A percentile compares a stretch with the other conserved stretches of the same genome.
Evolutionary conservation across 2,888 invertebrate genomes (phyloP).

Genomic region (Gymnosoma rotundatum): DNA sequence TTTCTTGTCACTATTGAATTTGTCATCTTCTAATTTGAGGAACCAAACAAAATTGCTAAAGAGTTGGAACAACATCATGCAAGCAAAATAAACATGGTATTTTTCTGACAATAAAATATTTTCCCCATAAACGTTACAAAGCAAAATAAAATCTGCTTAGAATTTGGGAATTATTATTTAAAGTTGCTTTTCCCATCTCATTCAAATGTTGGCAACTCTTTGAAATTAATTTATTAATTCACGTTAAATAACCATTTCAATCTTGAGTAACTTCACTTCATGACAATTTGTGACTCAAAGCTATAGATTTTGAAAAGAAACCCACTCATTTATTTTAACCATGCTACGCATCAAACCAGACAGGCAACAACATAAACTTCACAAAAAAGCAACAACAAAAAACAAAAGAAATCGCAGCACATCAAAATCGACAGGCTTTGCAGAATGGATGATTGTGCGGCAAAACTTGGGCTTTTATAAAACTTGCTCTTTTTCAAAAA

Average conservation of each 20-base stretch:
- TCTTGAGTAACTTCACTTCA: slow-evolving; percentile 67
- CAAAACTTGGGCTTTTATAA: neutral
- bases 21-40: too few relatives aligned
- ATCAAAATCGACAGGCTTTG: slow-evolving; percentile 71
- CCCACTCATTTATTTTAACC: slow-evolving; percentile 62
- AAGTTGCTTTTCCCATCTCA: neutral
- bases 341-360: slow-evolving; percentile 58
- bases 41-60: too few relatives aligned
- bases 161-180: too few relatives aligned
- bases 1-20: too few relatives aligned
- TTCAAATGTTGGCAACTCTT: slow-evolving; percentile 52
- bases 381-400: slow-evolving; percentile 22
- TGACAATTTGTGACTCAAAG: slow-evolving; percentile 71
- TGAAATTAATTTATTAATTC: slow-evolving; percentile 50
- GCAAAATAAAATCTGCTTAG: too few relatives aligned
- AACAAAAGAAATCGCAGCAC: slow-evolving; percentile 61
- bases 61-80: too few relatives aligned
- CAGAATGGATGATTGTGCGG: slow-evolving; percentile 20
- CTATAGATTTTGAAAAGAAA: slow-evolving; percentile 56
- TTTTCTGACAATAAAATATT: too few relatives aligned
- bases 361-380: slow-evolving; percentile 25
- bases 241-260: slow-evolving; percentile 48
- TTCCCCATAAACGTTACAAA: too few relatives aligned
- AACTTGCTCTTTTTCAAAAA: neutral
- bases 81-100: too few relatives aligned